A percentile compares a stretch with the other conserved stretches of the same genome.
Conservation (phyloP, 1,140 invertebrate genomes). For the Platyura marginata region DNA sequence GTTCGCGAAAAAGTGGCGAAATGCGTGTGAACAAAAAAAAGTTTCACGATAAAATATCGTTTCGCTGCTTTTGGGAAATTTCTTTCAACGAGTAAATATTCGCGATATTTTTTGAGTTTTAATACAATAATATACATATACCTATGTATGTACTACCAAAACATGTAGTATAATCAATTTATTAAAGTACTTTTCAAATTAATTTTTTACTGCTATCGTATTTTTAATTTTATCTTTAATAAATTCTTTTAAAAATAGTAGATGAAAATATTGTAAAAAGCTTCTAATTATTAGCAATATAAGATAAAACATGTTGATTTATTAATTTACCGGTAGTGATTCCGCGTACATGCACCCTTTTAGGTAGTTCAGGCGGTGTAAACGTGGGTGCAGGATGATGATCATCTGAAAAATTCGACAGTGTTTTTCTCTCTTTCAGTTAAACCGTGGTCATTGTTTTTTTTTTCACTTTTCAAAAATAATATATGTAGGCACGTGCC, state of each 20-base stretch:
- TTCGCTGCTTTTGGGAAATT: no score
- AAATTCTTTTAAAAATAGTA: not conserved
- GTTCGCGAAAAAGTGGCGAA: no score
- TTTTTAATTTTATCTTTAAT: not conserved
- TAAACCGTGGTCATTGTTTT: not conserved
- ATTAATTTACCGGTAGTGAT: slow-evolving; percentile 29
- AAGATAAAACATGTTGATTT: slow-evolving; percentile 1
- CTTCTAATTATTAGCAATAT: not conserved
- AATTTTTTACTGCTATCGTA: no score
- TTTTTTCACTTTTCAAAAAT: not conserved
- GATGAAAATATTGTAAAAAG: not conserved
- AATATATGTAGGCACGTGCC: no score
- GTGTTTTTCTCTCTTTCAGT: slow-evolving; percentile 7
- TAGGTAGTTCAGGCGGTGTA: slow-evolving; percentile 91
- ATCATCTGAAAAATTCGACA: slow-evolving; percentile 79
- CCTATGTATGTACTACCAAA: no score
- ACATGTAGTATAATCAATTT: no score
- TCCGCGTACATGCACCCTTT: slow-evolving; percentile 92
- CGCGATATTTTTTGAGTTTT: no score
- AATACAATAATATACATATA: no score
- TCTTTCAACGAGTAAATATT: no score
- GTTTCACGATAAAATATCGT: no score
- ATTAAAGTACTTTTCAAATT: no score
- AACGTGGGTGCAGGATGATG: slow-evolving; percentile 85
- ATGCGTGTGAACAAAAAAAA: no score